These are phyloP conservation scores for Oxyruncus cristatus DNA, from an alignment of 2,113 vertebrate species.

Conservation along the genomic window DNA sequence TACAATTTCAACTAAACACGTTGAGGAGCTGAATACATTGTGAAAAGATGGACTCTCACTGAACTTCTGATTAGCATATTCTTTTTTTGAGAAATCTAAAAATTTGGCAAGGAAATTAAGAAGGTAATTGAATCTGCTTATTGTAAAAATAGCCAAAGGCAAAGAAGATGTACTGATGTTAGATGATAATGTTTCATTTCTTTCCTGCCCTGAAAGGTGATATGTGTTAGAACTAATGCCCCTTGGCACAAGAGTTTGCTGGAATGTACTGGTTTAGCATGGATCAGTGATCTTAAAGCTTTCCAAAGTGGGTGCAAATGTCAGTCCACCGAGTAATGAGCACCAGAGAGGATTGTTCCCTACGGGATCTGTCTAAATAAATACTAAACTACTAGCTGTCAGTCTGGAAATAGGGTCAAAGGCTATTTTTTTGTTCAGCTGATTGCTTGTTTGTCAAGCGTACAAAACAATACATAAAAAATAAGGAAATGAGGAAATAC, in stretches of 20 bases:
- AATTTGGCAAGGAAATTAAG: not conserved
- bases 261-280: conserved; percentile 64
- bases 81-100: not conserved
- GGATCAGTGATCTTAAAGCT: conserved; percentile 68
- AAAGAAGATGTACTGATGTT: conserved; percentile 28
- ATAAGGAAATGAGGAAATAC: conserved; percentile 30
- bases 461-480: conserved; percentile 4
- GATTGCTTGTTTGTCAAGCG: conserved; percentile 27
- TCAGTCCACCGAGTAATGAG: conserved; percentile 57
- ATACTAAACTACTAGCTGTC: not conserved
- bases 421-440: not conserved
- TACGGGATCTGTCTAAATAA: conserved; percentile 56
- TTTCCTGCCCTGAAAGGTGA: conserved; percentile 48
- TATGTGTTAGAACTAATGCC: conserved; percentile 56
- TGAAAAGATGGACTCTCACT: not conserved
- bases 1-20: not conserved
- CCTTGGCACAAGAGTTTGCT: conserved; percentile 46
- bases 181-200: conserved; percentile 25
- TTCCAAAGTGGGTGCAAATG: conserved; percentile 64
- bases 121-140: conserved; percentile 2
- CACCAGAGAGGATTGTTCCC: conserved; percentile 19
- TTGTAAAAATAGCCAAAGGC: not conserved
- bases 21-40: not conserved
- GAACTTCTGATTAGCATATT: not conserved
- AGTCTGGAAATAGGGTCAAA: conserved; percentile 27